Evolutionary conservation across 2,888 invertebrate species (phyloP).

Genomic region (Dicyrtoma fusca): DNA sequence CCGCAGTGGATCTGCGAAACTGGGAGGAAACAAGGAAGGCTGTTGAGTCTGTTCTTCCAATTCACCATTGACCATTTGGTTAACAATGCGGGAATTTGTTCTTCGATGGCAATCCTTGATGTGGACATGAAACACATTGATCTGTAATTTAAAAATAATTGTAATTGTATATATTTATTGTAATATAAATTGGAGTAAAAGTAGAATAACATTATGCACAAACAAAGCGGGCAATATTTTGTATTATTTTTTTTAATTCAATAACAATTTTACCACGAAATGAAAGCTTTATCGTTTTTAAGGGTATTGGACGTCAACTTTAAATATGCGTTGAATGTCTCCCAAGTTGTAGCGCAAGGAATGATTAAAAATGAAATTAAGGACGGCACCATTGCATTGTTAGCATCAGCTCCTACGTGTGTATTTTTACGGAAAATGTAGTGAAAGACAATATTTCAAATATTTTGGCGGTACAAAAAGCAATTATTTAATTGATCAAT

Average conservation of each 20-base stretch:
- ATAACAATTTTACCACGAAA: too few species aligned
- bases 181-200: too few species aligned
- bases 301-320: background rate
- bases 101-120: slow-evolving; percentile 71
- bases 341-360: background rate
- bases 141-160: too few species aligned
- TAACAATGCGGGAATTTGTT: slow-evolving; percentile 83
- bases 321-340: background rate
- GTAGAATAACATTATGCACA: too few species aligned
- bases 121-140: too few species aligned
- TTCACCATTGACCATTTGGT: slow-evolving; percentile 86
- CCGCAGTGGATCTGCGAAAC: slow-evolving; percentile 73
- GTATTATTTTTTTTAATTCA: too few species aligned
- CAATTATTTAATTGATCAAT: background rate
- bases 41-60: slow-evolving; percentile 65
- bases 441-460: background rate
- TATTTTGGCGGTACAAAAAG: background rate
- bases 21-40: slow-evolving; percentile 73
- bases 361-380: background rate
- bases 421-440: background rate
- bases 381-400: background rate
- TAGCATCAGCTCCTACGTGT: too few species aligned
- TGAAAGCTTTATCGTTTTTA: too few species aligned
- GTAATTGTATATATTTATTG: too few species aligned
- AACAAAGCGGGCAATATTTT: too few species aligned